Evolutionary conservation across 2,888 invertebrate species (phyloP).

Genomic region (Drosophila mimica): DNA sequence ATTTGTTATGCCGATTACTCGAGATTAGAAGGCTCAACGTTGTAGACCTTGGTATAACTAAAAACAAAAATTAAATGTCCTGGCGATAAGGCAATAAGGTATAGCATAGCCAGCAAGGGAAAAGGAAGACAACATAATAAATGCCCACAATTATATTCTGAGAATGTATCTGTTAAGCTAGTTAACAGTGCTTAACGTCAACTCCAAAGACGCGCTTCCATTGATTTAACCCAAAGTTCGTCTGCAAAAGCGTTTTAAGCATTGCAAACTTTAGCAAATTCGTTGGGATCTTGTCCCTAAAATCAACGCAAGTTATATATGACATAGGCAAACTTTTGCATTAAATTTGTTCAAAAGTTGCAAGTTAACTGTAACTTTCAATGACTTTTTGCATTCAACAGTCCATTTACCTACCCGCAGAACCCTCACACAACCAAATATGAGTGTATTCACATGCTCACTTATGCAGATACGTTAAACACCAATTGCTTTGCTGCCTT

Average conservation of each 20-base stretch:
- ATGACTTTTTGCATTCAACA: slow-evolving; percentile 69
- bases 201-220: slow-evolving; percentile 29
- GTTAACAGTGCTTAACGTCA: slow-evolving; percentile 26
- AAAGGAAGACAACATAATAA: slow-evolving; percentile 1
- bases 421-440: slow-evolving; percentile 16
- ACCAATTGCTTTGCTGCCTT: slow-evolving; percentile 38
- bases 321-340: slow-evolving; percentile 58
- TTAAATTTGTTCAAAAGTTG: slow-evolving; percentile 63
- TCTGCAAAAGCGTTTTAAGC: slow-evolving; percentile 39
- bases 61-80: neutral
- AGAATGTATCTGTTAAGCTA: slow-evolving; percentile 3
- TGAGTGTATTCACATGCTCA: slow-evolving; percentile 2
- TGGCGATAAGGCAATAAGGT: neutral
- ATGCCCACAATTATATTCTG: neutral
- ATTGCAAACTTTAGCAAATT: slow-evolving; percentile 45
- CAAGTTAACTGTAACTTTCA: slow-evolving; percentile 63
- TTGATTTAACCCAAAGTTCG: slow-evolving; percentile 40
- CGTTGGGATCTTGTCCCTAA: slow-evolving; percentile 27
- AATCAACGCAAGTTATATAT: slow-evolving; percentile 48
- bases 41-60: slow-evolving; percentile 3
- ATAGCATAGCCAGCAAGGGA: neutral
- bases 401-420: slow-evolving; percentile 57
- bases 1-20: slow-evolving; percentile 60
- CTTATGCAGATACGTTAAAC: slow-evolving; percentile 50
- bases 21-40: slow-evolving; percentile 59